A percentile compares a stretch with the other conserved stretches of the same genome.
phyloP scores from a whole-genome alignment of 2,888 invertebrate species.

The Bombylius discolor region DNA sequence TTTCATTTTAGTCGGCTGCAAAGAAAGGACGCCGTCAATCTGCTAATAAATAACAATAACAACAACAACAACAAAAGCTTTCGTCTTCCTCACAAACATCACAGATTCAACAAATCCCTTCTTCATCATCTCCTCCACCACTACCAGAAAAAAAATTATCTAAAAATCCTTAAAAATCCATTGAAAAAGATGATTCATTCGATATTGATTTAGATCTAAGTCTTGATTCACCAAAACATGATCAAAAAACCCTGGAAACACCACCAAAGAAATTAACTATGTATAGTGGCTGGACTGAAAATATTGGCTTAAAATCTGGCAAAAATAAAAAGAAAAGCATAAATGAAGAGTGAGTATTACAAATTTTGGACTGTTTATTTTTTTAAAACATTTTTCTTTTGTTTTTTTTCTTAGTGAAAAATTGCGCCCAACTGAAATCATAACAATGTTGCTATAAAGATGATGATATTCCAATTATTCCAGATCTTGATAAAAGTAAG shows the following conservation, averaged over 20 bases:
- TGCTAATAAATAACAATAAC: slow-evolving; percentile 4
- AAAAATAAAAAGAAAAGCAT: slow-evolving; percentile 35
- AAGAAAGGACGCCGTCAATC: slow-evolving; percentile 35
- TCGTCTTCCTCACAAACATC: neutral
- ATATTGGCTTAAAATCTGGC: slow-evolving; percentile 38
- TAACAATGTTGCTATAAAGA: slow-evolving; percentile 31
- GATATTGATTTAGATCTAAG: slow-evolving; percentile 30
- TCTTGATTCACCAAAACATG: slow-evolving; percentile 18
- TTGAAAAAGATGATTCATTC: slow-evolving; percentile 28
- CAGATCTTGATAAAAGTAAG: slow-evolving; percentile 64
- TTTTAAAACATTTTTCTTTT: no score
- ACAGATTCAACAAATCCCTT: neutral
- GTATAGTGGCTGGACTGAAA: slow-evolving; percentile 53
- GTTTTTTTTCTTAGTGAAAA: slow-evolving; percentile 39
- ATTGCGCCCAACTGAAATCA: slow-evolving; percentile 32
- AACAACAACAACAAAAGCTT: neutral
- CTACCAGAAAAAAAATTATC: neutral
- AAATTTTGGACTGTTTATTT: neutral
- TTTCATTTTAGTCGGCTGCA: slow-evolving; percentile 28
- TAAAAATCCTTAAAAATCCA: neutral
- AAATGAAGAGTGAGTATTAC: slow-evolving; percentile 43
- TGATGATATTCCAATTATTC: slow-evolving; percentile 60
- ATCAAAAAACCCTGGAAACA: slow-evolving; percentile 24
- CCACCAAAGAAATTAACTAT: slow-evolving; percentile 42
- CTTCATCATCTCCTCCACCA: neutral